Conservation (phyloP, 2,113 vertebrate genomes). For the Bambusicola thoracicus region DNA sequence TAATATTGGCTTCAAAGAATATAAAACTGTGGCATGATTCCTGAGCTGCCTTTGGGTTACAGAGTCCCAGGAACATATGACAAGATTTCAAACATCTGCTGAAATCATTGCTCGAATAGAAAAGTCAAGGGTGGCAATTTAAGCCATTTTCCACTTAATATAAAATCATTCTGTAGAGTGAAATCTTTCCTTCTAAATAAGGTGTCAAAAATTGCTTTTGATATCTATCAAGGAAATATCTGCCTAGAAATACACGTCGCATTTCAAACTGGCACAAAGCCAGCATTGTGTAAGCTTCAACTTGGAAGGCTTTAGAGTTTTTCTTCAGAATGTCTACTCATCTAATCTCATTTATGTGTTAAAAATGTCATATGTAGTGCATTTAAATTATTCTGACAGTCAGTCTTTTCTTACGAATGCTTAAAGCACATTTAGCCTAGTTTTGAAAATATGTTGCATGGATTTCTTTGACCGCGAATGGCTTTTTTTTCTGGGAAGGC, state of each 20-base stretch:
- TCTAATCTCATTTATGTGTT: not conserved
- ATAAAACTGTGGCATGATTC: not conserved
- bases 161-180: not conserved
- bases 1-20: not conserved
- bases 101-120: conserved; percentile 7
- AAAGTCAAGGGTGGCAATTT: not conserved
- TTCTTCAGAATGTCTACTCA: not conserved
- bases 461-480: not conserved
- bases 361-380: not conserved
- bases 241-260: not conserved
- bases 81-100: conserved; percentile 22
- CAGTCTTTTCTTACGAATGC: not conserved
- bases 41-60: not conserved
- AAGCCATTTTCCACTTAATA: conserved; percentile 22
- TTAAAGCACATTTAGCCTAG: conserved; percentile 23
- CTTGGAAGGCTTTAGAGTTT: not conserved
- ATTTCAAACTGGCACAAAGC: conserved; percentile 23
- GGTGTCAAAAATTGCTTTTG: not conserved
- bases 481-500: not conserved
- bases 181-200: conserved; percentile 40
- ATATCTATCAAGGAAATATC: not conserved
- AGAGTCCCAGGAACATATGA: not conserved
- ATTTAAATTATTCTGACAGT: not conserved
- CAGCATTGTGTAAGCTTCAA: not conserved
- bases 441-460: not conserved